phyloP scores from a whole-genome alignment of 2,888 invertebrate species.

The Macropis europaea region DNA sequence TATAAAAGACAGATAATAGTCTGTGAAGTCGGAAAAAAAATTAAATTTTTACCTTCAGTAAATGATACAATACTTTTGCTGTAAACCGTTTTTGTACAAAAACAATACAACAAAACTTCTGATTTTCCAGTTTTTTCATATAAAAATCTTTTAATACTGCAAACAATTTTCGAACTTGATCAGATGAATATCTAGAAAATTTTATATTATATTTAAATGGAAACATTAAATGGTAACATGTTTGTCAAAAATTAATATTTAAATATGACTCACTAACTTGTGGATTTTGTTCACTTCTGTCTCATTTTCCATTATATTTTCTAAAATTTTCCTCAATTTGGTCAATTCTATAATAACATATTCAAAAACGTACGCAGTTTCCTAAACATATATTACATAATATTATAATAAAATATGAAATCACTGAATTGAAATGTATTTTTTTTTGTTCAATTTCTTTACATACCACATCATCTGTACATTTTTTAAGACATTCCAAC shows the following conservation, averaged over 20 bases:
- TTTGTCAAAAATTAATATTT: no score
- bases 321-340: constrained; percentile 81
- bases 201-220: neutral
- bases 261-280: constrained; percentile 73
- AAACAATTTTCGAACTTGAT: constrained; percentile 85
- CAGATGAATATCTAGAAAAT: constrained; percentile 81
- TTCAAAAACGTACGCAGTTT: constrained; percentile 63
- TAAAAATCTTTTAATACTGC: constrained; percentile 83
- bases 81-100: constrained; percentile 88
- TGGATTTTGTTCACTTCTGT: constrained; percentile 81
- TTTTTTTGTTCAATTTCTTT: neutral
- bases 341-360: constrained; percentile 78
- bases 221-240: no score
- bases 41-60: constrained; percentile 81
- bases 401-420: neutral
- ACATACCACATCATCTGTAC: constrained; percentile 78
- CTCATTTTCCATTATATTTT: constrained; percentile 79
- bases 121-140: constrained; percentile 64
- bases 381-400: constrained; percentile 60
- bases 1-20: neutral
- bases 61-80: constrained; percentile 87
- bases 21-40: neutral
- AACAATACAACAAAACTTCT: constrained; percentile 85
- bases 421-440: neutral
- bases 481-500: constrained; percentile 83